Conservation (phyloP, 1,140 invertebrate species). For the Caerostris extrusa region DNA sequence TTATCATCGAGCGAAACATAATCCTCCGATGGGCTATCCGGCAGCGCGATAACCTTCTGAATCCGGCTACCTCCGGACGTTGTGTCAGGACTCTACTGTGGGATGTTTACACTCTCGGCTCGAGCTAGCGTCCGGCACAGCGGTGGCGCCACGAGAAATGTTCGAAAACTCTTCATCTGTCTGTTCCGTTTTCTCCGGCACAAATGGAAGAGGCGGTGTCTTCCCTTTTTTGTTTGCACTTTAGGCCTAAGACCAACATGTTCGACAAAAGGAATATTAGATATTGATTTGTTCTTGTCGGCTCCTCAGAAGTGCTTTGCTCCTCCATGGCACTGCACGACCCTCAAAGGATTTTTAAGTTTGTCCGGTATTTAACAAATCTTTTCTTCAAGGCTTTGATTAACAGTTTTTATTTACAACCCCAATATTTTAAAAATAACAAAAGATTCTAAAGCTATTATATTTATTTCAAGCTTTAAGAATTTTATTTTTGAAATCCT, state of each 20-base stretch:
- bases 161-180: slow-evolving; percentile 28
- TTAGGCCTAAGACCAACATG: slow-evolving; percentile 23
- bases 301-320: no score
- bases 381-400: no score
- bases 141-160: slow-evolving; percentile 46
- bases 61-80: slow-evolving; percentile 50
- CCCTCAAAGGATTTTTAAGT: no score
- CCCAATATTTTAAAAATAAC: no score
- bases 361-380: no score
- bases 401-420: no score
- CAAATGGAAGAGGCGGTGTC: background rate
- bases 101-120: slow-evolving; percentile 44
- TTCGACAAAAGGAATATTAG: background rate
- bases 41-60: slow-evolving; percentile 25
- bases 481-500: no score
- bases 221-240: background rate
- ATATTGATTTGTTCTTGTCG: background rate
- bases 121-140: slow-evolving; percentile 15
- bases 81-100: slow-evolving; percentile 50
- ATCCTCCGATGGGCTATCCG: slow-evolving; percentile 31
- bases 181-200: background rate
- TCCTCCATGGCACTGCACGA: no score
- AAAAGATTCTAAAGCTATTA: no score
- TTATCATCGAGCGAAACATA: slow-evolving; percentile 48
- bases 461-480: no score